Base-by-base conservation (phyloP, 2,113 vertebrate genomes). In the Calypte anna region DNA sequence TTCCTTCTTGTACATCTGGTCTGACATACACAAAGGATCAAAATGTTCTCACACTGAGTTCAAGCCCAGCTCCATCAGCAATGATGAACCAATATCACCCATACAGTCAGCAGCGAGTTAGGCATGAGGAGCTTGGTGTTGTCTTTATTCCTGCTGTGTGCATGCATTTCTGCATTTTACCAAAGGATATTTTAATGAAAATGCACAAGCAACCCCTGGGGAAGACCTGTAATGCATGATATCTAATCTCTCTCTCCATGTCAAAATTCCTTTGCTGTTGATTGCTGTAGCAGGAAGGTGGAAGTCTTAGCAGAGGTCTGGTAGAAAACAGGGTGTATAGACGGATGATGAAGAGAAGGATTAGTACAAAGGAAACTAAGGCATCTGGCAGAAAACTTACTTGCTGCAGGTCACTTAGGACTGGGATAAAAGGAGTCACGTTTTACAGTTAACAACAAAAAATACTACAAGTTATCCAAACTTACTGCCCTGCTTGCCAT, bases 41-140 rank as follows among this genome's bases (percentile, higher is more conserved):
- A 75, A 85, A 79, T 53, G 13, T 64, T 75, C 30, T 68, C 38
- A 53, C 6, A 5, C 9, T 9, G 24, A 72, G 20, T 36, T 54
- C 38, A 63, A 72, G 31, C 19, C 9, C 20, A 72, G 8, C 12
- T 87, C 25, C 33, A 53, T 16, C 14, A 58, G 27, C 0, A 3
- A 18, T 16, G 7, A 28, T 67, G 15, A 12, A 43, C 13, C 10
- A 46, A 18, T 12, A 51, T 51, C 2, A 13, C 4, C 13, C 62
- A 1, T 12, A 24, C 17, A 30, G 36, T 62, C 19, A 58, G 17
- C 14, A 86, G 0, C 0, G 0, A 5, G 4, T 27, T 61, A 69
- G 5, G 12, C 55, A 7, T 38, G 21, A 69, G 13, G 4, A 7
- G 3, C 3, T 90, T 54, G 25, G 5, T 72, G 10, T 12, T 82